Percentiles rank a stretch among this genome's conserved stretches.
Evolutionary conservation across 1,140 invertebrate species (phyloP).

Genomic region (Neotoxoptera formosana): DNA sequence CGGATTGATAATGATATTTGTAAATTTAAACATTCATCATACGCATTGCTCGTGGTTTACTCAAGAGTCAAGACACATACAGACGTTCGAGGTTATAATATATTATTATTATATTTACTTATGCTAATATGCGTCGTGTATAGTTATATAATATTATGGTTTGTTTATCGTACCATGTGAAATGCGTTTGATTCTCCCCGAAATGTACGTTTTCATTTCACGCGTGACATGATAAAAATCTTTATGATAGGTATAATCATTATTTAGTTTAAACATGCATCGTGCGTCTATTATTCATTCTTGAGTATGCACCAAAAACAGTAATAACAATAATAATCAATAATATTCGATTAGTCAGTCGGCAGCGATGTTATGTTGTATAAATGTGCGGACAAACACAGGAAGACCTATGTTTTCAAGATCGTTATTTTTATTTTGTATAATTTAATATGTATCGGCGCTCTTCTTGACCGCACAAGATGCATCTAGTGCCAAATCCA

Average conservation of each 20-base stretch:
- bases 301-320: not conserved
- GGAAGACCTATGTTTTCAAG: not conserved
- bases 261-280: not conserved
- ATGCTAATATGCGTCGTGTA: not conserved
- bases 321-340: not conserved
- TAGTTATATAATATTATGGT: not conserved
- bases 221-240: constrained; percentile 17
- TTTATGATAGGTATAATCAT: not conserved
- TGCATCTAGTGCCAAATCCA: too few species aligned
- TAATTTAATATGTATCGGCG: not conserved
- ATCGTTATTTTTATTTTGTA: not conserved
- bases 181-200: not conserved
- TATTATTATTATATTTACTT: constrained; percentile 18
- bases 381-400: not conserved
- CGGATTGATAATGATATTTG: not conserved
- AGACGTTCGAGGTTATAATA: not conserved
- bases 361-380: not conserved
- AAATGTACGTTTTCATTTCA: not conserved
- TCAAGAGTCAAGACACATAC: not conserved
- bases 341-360: not conserved
- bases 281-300: not conserved
- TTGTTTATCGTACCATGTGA: not conserved
- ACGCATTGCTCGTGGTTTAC: not conserved
- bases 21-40: not conserved
- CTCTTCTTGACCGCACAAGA: too few species aligned